These are phyloP conservation scores for Agrochola circellaris DNA, from an alignment of 2,888 invertebrate genomes.

Conservation along the genomic window DNA sequence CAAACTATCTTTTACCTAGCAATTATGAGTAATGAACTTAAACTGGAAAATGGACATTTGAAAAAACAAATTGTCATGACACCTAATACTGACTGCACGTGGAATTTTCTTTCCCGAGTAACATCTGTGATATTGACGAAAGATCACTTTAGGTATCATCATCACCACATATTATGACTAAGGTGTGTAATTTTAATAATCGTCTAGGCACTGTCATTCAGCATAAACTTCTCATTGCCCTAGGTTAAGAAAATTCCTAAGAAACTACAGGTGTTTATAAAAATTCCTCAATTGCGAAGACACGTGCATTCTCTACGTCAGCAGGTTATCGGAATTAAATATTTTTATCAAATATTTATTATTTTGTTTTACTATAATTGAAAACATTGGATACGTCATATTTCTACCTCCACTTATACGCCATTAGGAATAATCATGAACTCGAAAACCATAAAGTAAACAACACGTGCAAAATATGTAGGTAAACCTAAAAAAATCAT, in stretches of 20 bases:
- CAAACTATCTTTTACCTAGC: not conserved
- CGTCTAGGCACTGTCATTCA: constrained; percentile 24
- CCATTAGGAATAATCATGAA: constrained; percentile 19
- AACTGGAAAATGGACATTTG: not conserved
- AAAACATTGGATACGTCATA: constrained; percentile 9
- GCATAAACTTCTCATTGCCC: constrained; percentile 29
- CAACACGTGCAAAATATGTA: not conserved
- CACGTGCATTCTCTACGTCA: not conserved
- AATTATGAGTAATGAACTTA: not conserved
- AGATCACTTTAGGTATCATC: not conserved
- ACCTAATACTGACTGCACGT: not conserved
- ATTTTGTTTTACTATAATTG: not conserved
- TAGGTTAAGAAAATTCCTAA: constrained; percentile 43
- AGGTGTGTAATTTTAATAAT: constrained; percentile 22
- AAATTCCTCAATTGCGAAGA: constrained; percentile 11
- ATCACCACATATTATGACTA: constrained; percentile 28
- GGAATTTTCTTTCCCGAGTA: constrained; percentile 7
- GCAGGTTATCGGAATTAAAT: not conserved
- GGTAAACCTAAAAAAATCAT: constrained; percentile 8
- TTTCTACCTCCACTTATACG: not conserved
- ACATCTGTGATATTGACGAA: constrained; percentile 21
- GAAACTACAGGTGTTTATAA: not conserved
- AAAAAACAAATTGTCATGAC: not conserved
- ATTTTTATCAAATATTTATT: constrained; percentile 3
- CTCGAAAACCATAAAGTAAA: constrained; percentile 16